These are phyloP conservation scores for Heliothis peltigera DNA, from an alignment of 2,888 invertebrate species.

Conservation along the genomic window DNA sequence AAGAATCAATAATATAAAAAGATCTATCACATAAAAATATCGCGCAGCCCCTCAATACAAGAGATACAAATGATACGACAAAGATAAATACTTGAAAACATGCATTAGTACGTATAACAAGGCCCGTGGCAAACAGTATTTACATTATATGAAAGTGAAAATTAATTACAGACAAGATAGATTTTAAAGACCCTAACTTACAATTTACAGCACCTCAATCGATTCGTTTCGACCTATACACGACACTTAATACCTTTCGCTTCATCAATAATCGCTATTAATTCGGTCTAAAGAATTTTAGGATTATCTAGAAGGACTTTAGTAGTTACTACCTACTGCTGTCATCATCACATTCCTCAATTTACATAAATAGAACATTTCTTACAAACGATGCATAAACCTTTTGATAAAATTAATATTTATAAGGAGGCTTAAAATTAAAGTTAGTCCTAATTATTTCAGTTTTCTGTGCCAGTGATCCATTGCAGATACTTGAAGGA, in stretches of 20 bases:
- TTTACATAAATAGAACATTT: slow-evolving; percentile 60
- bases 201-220: slow-evolving; percentile 65
- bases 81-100: slow-evolving; percentile 58
- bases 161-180: slow-evolving; percentile 60
- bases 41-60: slow-evolving; percentile 59
- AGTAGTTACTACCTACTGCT: slow-evolving; percentile 54
- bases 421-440: slow-evolving; percentile 61
- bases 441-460: slow-evolving; percentile 59
- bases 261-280: slow-evolving; percentile 72
- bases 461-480: slow-evolving; percentile 89
- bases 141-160: slow-evolving; percentile 66
- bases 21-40: slow-evolving; percentile 72
- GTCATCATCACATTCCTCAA: slow-evolving; percentile 62
- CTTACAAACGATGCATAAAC: slow-evolving; percentile 53
- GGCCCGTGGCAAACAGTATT: slow-evolving; percentile 64
- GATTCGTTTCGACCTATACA: slow-evolving; percentile 70
- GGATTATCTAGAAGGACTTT: slow-evolving; percentile 68
- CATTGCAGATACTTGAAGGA: slow-evolving; percentile 89
- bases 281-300: slow-evolving; percentile 75
- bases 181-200: slow-evolving; percentile 63
- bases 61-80: slow-evolving; percentile 36
- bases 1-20: slow-evolving; percentile 49
- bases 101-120: slow-evolving; percentile 71
- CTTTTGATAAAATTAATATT: slow-evolving; percentile 58
- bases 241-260: slow-evolving; percentile 60